Conservation (phyloP, 2,113 vertebrate genomes). For the Melanocharis versteri region DNA sequence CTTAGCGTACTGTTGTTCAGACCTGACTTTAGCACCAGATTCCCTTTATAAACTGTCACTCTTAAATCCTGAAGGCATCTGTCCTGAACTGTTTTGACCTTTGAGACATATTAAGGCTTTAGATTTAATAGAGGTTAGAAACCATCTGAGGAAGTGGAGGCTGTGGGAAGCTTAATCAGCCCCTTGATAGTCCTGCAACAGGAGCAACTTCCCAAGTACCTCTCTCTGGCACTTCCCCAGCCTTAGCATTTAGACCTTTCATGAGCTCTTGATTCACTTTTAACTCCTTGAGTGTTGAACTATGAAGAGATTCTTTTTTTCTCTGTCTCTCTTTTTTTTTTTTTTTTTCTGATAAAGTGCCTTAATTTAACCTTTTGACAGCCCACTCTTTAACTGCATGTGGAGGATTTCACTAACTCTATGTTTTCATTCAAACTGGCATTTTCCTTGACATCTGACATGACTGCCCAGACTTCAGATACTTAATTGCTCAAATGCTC, state of each 20-base stretch:
- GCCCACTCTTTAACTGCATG: neutral
- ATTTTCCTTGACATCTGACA: constrained; percentile 7
- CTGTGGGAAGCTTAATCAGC: constrained; percentile 30
- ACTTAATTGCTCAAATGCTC: constrained; percentile 13
- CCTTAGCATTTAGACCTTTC: neutral
- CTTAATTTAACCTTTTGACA: constrained; percentile 2
- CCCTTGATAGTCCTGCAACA: neutral
- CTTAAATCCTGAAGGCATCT: neutral
- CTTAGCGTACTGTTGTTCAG: neutral
- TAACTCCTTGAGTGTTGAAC: neutral
- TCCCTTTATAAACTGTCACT: constrained; percentile 2
- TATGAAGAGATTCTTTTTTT: neutral
- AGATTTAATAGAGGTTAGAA: constrained; percentile 44
- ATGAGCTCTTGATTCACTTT: constrained; percentile 13
- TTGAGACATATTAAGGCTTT: constrained; percentile 47
- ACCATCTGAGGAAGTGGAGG: neutral
- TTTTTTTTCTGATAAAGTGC: neutral
- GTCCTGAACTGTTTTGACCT: constrained; percentile 29
- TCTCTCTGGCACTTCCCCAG: neutral
- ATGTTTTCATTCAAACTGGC: neutral
- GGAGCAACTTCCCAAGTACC: neutral
- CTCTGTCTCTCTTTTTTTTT: neutral
- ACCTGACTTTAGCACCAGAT: neutral
- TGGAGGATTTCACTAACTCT: neutral
- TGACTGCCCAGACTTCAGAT: neutral